Base-by-base conservation (phyloP, 2,888 invertebrate species). In the Molanna angustata region DNA sequence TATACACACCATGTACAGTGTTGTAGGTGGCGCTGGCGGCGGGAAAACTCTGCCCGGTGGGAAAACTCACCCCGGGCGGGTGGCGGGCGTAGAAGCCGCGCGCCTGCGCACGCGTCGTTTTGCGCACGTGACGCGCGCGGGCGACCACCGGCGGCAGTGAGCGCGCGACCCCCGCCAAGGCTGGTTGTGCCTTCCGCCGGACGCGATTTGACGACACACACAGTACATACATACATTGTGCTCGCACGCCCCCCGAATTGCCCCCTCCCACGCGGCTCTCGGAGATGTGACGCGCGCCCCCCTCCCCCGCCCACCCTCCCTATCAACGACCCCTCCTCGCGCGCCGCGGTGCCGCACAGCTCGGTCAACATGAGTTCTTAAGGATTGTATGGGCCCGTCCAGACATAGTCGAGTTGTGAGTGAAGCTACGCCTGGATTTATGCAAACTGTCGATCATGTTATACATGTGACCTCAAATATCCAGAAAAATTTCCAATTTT, bases 141-240 rank as follows among this genome's bases (percentile, higher is more conserved):
- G 53, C 47, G 51, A 41, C 50, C 17, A 11, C 17, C 21, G 51
- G 40, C 45, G 56, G 51, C 54, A 58, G 58, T 58, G 58, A 54
- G 56, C 53, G 56, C 54, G 56, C 54, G 58, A 52, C 45, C 56
- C 56, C 53, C 58, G 56, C 52, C 56, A 51, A 43, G 54, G 51
- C 41, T 35, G 56, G 58, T 56, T 54, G 58, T 56, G 49, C 48
- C 49, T 53, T 22, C 44, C 49, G 50, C 46, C 47, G 46, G 27
- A 39, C 42, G 47, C 17, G 27, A 20, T 21, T 18, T 9, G 22
- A 27, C 46, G 16, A 20, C 41, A 47, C 19, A 35, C 32, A 46
- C 32, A 46, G 33, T 44, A 44, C 31, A 45, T 47, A 20, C 33
- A 37, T 47, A 47, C 22, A 37, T 37, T 37, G 21, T 37, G 21